Evolutionary conservation across 2,113 vertebrate genomes (phyloP).

Genomic region (Colistium nudipinnis): DNA sequence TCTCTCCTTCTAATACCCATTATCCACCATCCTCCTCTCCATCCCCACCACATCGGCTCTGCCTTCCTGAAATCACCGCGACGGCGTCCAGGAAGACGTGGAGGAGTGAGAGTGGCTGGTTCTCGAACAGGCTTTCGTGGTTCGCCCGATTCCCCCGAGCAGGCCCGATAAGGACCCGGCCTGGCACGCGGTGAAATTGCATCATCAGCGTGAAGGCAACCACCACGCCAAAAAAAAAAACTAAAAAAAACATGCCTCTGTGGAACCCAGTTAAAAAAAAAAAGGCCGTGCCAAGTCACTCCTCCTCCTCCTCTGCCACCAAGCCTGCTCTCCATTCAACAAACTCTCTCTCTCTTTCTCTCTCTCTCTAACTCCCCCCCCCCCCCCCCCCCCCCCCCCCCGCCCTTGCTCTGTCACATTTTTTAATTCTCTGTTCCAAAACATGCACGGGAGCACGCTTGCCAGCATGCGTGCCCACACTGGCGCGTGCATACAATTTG

Average conservation of each 20-base stretch:
- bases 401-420: conserved; percentile 49
- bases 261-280: conserved; percentile 44
- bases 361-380: conserved; percentile 29
- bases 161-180: conserved; percentile 48
- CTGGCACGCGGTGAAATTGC: conserved; percentile 60
- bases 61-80: conserved; percentile 64
- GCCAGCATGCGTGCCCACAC: conserved; percentile 64
- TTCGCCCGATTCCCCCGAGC: conserved; percentile 49
- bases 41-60: conserved; percentile 56
- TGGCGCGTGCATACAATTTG: conserved; percentile 38
- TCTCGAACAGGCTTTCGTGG: conserved; percentile 60
- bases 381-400: conserved; percentile 3
- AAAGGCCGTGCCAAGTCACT: conserved; percentile 57
- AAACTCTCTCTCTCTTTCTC: conserved; percentile 23
- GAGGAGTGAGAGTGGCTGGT: conserved; percentile 57
- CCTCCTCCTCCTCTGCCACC: conserved; percentile 24
- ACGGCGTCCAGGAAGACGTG: conserved; percentile 34
- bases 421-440: conserved; percentile 57
- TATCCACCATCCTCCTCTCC: conserved; percentile 55
- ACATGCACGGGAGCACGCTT: conserved; percentile 63
- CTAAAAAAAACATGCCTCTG: conserved; percentile 58
- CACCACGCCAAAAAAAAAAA: conserved; percentile 57
- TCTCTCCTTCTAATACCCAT: conserved; percentile 63
- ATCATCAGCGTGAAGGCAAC: conserved; percentile 66
- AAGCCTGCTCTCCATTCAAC: conserved; percentile 29